phyloP scores from a whole-genome alignment of 2,888 invertebrate genomes.

The Apamea epomidion region DNA sequence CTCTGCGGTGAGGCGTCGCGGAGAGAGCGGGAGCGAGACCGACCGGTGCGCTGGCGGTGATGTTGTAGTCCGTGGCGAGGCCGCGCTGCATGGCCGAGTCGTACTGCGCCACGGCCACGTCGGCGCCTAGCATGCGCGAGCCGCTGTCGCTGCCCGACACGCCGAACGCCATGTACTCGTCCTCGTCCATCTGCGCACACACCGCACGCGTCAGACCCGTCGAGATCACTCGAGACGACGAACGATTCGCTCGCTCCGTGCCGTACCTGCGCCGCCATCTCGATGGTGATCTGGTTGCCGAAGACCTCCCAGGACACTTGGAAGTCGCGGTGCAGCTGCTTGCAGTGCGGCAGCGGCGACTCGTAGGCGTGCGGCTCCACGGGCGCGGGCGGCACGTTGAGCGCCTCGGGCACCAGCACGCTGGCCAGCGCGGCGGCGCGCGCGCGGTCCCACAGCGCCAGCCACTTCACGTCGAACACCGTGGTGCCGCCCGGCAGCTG shows the following conservation, averaged over 20 bases:
- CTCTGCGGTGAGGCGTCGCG: background rate
- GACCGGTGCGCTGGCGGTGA: slow-evolving; percentile 93
- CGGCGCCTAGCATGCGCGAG: slow-evolving; percentile 96
- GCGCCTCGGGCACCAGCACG: slow-evolving; percentile 93
- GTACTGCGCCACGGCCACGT: slow-evolving; percentile 95
- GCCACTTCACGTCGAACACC: slow-evolving; percentile 95
- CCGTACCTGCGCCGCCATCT: slow-evolving; percentile 94
- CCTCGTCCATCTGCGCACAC: slow-evolving; percentile 86
- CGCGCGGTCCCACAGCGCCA: slow-evolving; percentile 94
- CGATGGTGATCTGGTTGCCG: slow-evolving; percentile 96
- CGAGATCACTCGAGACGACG: background rate
- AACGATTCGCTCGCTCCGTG: background rate
- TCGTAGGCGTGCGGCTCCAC: slow-evolving; percentile 74
- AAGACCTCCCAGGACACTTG: slow-evolving; percentile 98
- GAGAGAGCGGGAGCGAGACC: background rate
- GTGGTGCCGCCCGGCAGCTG: slow-evolving; percentile 95
- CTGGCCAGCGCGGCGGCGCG: slow-evolving; percentile 75
- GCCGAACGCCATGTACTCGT: slow-evolving; percentile 97
- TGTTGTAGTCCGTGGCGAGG: slow-evolving; percentile 95
- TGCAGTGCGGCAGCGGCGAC: slow-evolving; percentile 94
- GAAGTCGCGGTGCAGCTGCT: slow-evolving; percentile 95
- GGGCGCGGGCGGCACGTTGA: slow-evolving; percentile 97
- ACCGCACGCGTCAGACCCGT: background rate
- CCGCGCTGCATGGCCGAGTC: slow-evolving; percentile 92
- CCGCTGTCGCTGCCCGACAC: slow-evolving; percentile 93